Conservation (phyloP, 2,888 invertebrate genomes). For the Brenthis daphne region DNA sequence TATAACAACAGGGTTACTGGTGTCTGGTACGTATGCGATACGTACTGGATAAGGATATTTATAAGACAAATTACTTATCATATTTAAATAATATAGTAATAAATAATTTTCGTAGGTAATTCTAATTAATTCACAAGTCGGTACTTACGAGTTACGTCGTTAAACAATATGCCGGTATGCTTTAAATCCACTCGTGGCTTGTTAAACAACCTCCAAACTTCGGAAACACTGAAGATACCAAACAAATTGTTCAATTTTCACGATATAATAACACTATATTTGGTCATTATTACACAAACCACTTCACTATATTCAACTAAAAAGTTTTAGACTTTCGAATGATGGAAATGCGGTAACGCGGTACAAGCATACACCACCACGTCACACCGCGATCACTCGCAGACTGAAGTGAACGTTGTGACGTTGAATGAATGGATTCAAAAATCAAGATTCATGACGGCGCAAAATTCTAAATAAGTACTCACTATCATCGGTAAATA, state of each 20-base stretch:
- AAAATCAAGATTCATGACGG: constrained; percentile 36
- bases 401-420: constrained; percentile 48
- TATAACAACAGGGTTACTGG: too few species aligned
- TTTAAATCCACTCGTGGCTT: constrained; percentile 57
- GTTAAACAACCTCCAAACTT: constrained; percentile 40
- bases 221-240: constrained; percentile 41
- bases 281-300: constrained; percentile 57
- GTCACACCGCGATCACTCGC: constrained; percentile 56
- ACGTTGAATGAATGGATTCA: constrained; percentile 37
- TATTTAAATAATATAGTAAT: too few species aligned
- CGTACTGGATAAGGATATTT: too few species aligned
- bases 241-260: constrained; percentile 49
- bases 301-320: constrained; percentile 48
- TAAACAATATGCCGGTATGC: constrained; percentile 55
- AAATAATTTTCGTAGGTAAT: background rate
- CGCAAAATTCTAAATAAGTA: constrained; percentile 15
- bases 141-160: constrained; percentile 48
- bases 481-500: constrained; percentile 1
- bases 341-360: constrained; percentile 50
- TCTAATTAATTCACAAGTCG: constrained; percentile 11
- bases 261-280: constrained; percentile 54
- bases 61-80: too few species aligned
- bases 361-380: constrained; percentile 41
- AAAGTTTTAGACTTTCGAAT: constrained; percentile 54
- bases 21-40: background rate